Base-by-base conservation (phyloP, 1,140 invertebrate species). In the Saccostrea cuccullata region DNA sequence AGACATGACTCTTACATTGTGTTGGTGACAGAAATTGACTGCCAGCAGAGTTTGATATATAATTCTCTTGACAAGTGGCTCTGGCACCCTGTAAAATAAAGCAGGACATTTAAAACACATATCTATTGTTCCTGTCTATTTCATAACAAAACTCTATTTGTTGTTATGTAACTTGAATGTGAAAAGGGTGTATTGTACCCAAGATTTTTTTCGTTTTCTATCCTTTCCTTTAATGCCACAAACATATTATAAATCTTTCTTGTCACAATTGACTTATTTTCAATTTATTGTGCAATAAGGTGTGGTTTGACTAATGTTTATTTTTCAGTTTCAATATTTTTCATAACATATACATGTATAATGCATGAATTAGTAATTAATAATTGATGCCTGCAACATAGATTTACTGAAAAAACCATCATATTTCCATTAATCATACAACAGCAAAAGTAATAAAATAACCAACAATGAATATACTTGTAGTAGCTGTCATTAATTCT, bases 11-110 rank as follows among this genome's bases (percentile, higher is more conserved):
- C 93, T 95, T 93, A 95, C 95, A 94, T 98, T 98, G 93, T 99
- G 97, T 83, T 97, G 96, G 95, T 99, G 99, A 95, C 99, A 99
- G 95, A 99, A 99, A 56, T 97, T 97, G 2, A 99, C 96, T 0
- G 98, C 99, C 92, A 98, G 97, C 30, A 99, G 95, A 26, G 98
- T 98, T 95, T 99, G 99, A 97, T 98, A 99, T 84, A 97, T 97
- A 30, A 99, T 98, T 95, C 98, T 97, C 95, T 98, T 98, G 1
- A 97, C 90, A 64, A 98, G 96, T 60, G 96, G 95, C 92, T 99
- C 98, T 3, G 98, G 98, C 96, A 98, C 92, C 96, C 98, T 96
- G 89, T 77, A 94, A 93, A 56, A 47, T 87, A 70, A 89, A 64
- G 6, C 58, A 20, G 47, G 47, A 47, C 47, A 47, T 47, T 47